A percentile compares a stretch with the other conserved stretches of the same genome.
Conservation (phyloP, 2,888 invertebrate species). For the Hirtodrosophila trivittata region DNA sequence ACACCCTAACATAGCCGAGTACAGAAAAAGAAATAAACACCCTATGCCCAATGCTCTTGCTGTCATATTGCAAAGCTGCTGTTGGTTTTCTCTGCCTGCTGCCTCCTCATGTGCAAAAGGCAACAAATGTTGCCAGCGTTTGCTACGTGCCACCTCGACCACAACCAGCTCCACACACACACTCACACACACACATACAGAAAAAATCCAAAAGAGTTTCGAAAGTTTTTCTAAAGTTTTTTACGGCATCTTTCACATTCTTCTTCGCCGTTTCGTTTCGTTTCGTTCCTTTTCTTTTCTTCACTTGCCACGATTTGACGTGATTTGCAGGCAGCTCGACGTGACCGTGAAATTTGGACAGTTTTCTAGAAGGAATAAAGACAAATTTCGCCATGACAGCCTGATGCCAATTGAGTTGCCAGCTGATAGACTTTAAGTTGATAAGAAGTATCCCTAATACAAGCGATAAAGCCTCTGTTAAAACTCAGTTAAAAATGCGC, state of each 20-base stretch:
- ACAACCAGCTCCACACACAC: constrained; percentile 8
- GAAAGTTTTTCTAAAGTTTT: constrained; percentile 49
- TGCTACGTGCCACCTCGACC: constrained; percentile 53
- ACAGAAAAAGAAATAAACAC: too few species aligned
- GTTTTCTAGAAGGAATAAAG: neutral
- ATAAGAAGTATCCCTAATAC: too few species aligned
- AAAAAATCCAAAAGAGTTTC: constrained; percentile 34
- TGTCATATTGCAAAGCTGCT: constrained; percentile 33
- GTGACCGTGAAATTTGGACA: constrained; percentile 65
- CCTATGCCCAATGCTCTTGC: constrained; percentile 6
- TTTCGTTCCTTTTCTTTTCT: constrained; percentile 1
- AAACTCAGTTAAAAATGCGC: too few species aligned
- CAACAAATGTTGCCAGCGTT: constrained; percentile 56
- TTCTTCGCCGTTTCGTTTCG: neutral
- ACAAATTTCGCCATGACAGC: neutral
- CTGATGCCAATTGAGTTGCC: neutral
- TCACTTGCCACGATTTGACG: constrained; percentile 41
- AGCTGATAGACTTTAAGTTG: neutral
- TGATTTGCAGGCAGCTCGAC: constrained; percentile 65
- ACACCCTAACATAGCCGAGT: neutral
- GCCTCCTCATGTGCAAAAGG: constrained; percentile 52
- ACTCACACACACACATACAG: neutral
- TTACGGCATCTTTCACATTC: constrained; percentile 21
- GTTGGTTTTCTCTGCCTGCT: constrained; percentile 8
- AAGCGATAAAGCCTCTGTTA: too few species aligned